Percentiles rank a stretch among this genome's conserved stretches.
These are phyloP conservation scores for Eristalis pertinax DNA, from an alignment of 2,888 invertebrate genomes.

Conservation along the genomic window DNA sequence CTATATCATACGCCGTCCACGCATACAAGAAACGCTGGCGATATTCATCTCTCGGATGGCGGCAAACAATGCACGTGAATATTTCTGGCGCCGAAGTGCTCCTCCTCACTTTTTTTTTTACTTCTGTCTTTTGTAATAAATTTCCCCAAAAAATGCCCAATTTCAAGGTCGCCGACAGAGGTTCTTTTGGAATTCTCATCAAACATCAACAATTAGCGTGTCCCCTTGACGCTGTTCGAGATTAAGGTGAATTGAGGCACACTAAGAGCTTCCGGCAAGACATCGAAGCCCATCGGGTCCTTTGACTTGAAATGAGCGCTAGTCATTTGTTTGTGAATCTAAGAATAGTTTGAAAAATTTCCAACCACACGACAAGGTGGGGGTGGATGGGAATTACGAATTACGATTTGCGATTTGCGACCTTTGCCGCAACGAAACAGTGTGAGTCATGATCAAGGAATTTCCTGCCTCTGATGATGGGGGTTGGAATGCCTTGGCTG, in stretches of 20 bases:
- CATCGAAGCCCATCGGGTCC: not conserved
- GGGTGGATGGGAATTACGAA: not conserved
- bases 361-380: constrained; percentile 6
- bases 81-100: constrained; percentile 43
- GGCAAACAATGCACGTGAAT: constrained; percentile 31
- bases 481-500: not conserved
- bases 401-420: no score
- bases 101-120: not conserved
- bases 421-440: constrained; percentile 16
- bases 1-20: not conserved
- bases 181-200: constrained; percentile 11
- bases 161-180: constrained; percentile 45
- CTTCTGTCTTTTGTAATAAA: not conserved
- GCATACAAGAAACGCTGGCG: not conserved
- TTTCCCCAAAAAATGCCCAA: constrained; percentile 17
- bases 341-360: constrained; percentile 15
- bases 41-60: not conserved
- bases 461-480: constrained; percentile 25
- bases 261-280: not conserved
- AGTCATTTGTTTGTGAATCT: not conserved
- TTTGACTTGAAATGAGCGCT: not conserved
- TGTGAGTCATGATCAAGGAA: constrained; percentile 55
- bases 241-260: not conserved
- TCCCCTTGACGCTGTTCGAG: no score
- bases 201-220: not conserved